Evolutionary conservation across 2,797 vertebrate species (phyloP).

Genomic region (Pipistrellus nathusii): DNA sequence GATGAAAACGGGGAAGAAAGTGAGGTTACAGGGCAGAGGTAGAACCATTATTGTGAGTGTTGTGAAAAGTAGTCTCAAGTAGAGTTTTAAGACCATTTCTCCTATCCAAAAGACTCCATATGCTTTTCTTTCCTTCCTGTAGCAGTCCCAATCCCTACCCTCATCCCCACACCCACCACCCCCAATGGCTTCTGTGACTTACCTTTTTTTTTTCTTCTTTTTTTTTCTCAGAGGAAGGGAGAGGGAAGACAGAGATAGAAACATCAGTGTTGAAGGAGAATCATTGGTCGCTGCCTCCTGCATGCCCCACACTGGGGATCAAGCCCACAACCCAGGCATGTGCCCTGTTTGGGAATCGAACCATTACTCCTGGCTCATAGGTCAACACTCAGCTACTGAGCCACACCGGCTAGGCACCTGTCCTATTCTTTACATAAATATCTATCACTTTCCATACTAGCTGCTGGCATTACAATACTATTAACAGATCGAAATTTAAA

Average conservation of each 20-base stretch:
- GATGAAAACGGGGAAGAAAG: not conserved
- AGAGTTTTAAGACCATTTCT: constrained; percentile 15
- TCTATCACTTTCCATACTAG: no score
- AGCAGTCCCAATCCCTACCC: not conserved
- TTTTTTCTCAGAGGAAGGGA: not conserved
- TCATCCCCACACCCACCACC: not conserved
- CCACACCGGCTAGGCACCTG: not conserved
- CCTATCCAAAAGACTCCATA: not conserved
- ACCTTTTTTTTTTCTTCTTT: not conserved
- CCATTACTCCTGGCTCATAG: no score
- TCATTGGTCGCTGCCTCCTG: no score
- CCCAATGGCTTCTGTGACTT: not conserved
- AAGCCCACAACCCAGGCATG: no score
- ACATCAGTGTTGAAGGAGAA: no score
- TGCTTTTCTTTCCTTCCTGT: not conserved
- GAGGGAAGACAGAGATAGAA: no score
- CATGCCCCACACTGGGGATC: no score
- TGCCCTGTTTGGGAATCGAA: no score
- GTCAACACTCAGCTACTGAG: no score
- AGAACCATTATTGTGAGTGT: not conserved
- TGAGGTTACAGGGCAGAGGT: not conserved
- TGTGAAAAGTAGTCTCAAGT: not conserved
- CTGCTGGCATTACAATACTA: no score
- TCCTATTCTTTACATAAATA: not conserved
- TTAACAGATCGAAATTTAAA: no score